Percentiles rank a stretch among this genome's conserved stretches.
These are phyloP conservation scores for Eptatretus atami DNA, from an alignment of 2,797 vertebrate species.

Conservation along the genomic window DNA sequence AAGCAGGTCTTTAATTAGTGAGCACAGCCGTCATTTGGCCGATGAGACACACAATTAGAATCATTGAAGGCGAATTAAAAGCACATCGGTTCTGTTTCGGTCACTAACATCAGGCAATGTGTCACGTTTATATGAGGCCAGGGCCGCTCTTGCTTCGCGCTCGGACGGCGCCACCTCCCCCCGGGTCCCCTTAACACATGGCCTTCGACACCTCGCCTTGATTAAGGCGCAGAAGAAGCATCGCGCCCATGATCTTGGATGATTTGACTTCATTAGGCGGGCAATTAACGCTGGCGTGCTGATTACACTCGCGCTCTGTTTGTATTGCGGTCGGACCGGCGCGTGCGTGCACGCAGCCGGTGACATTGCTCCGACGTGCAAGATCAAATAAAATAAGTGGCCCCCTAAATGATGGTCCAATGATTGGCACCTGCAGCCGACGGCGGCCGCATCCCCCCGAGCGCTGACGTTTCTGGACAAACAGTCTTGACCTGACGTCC, in stretches of 20 bases:
- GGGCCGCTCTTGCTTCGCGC: background rate
- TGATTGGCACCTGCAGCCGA: too few relatives aligned
- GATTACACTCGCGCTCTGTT: conserved; percentile 4
- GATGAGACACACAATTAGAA: conserved; percentile 6
- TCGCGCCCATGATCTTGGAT: conserved; percentile 17
- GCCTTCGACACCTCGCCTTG: conserved; percentile 1
- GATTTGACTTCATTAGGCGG: conserved; percentile 47
- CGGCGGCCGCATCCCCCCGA: too few relatives aligned
- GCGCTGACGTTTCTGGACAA: too few relatives aligned
- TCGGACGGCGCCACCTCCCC: conserved; percentile 1
- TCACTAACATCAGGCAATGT: conserved; percentile 4
- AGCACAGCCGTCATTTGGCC: conserved; percentile 1
- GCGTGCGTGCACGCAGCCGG: too few relatives aligned
- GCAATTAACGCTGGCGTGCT: conserved; percentile 30
- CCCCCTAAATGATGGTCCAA: background rate
- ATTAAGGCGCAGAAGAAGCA: conserved; percentile 2
- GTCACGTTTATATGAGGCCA: background rate
- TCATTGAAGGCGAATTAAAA: conserved; percentile 6
- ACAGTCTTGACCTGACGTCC: too few relatives aligned
- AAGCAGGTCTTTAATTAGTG: conserved; percentile 4
- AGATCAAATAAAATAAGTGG: too few relatives aligned
- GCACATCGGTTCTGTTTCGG: conserved; percentile 4
- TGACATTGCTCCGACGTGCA: too few relatives aligned
- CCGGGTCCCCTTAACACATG: background rate
- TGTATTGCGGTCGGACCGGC: background rate